Base-by-base conservation (phyloP, 2,888 invertebrate species). In the Aproaerema taeniolella region DNA sequence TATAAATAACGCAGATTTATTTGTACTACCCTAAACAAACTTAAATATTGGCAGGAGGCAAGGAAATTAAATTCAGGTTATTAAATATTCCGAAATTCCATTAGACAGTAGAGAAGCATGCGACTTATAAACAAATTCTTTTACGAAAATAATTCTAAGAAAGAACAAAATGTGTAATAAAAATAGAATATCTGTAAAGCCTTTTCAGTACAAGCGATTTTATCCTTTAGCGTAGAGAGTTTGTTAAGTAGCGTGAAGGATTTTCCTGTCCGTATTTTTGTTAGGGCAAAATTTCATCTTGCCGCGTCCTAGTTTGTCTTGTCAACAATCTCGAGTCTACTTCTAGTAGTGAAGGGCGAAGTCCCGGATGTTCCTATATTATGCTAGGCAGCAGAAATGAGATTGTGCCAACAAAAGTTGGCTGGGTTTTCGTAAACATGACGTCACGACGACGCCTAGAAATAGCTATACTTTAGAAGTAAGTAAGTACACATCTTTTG, bases 271-370 rank as follows among this genome's bases (percentile, higher is more conserved):
- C 43, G 49, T 49, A 51, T 52, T 58, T 52, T 56, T 57, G 50
- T 57, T 53, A 44, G 47, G 45, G 47, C 10, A 50, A 51, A 53
- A 52, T 55, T 50, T 50, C 45, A 52, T 52, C 50, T 45, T 42
- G 50, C 38, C 44, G 46, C 45, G 47, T 52, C 52, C 50, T 52
- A 43, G 62, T 64, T 63, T 58, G 53, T 48, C 43, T 28, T 28
- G 11, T 28, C 9, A 28, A 28, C 28, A 28, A 28, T 2, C 35
- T 31, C 39, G 39, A 52, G 52, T 45, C 42, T 43, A 45, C 45
- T 43, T 32, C 28, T 16, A 31, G 15, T 15, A 26, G n/a, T 8
- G 20, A 20, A 20, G 7, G 20, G 8, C 13, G 31, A 33, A 48
- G 43, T 47, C 43, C 37, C 43, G 35, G 45, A 42, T 47, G 46